These are phyloP conservation scores for Ammodytes marinus DNA, from an alignment of 2,113 vertebrate species.

Conservation along the genomic window DNA sequence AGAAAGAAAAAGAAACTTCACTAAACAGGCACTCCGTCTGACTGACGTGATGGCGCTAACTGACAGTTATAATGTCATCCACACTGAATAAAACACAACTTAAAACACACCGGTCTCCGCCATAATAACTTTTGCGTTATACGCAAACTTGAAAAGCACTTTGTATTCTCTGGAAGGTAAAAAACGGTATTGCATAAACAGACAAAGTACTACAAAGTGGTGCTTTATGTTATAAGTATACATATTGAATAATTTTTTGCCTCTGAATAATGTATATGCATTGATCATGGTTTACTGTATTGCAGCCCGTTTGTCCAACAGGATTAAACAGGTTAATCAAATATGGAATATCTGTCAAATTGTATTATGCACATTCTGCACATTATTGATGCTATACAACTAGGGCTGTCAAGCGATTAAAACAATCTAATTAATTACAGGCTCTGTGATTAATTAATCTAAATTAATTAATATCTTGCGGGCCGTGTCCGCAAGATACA, in stretches of 20 bases:
- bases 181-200: background rate
- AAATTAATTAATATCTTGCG: too few relatives aligned
- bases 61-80: too few relatives aligned
- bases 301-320: background rate
- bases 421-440: too few relatives aligned
- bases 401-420: too few relatives aligned
- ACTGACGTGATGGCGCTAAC: too few relatives aligned
- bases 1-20: too few relatives aligned
- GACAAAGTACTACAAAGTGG: background rate
- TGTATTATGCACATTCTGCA: background rate
- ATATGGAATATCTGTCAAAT: slow-evolving; percentile 25
- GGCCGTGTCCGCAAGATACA: too few relatives aligned
- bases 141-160: background rate
- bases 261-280: slow-evolving; percentile 2
- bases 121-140: background rate
- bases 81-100: too few relatives aligned
- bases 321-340: slow-evolving; percentile 9
- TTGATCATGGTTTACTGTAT: background rate
- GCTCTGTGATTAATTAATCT: too few relatives aligned
- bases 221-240: background rate
- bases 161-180: slow-evolving; percentile 1
- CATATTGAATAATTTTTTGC: slow-evolving; percentile 2
- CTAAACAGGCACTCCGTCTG: too few relatives aligned
- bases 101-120: background rate
- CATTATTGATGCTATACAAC: background rate